Percentiles rank a stretch among this genome's conserved stretches.
Conservation (phyloP, 2,888 invertebrate species). For the Hypsopygia costalis region DNA sequence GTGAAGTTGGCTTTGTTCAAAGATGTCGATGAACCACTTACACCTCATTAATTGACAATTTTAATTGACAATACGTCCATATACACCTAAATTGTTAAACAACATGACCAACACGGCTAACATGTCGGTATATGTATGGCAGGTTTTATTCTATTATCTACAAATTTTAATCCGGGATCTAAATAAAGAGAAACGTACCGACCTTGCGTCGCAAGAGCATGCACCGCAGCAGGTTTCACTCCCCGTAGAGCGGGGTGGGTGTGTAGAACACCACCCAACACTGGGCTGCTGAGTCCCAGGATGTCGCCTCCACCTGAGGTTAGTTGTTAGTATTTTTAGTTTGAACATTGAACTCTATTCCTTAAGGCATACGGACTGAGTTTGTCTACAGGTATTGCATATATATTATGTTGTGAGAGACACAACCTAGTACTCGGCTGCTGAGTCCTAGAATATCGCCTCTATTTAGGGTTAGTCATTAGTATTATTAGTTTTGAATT, state of each 20-base stretch:
- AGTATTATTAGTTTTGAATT: conserved; percentile 17
- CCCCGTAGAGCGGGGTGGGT: conserved; percentile 85
- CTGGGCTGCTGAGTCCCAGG: conserved; percentile 67
- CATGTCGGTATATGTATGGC: too few relatives aligned
- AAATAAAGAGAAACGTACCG: conserved; percentile 70
- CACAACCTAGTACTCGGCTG: conserved; percentile 67
- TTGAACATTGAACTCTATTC: neutral
- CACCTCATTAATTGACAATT: too few relatives aligned
- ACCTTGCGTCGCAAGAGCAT: conserved; percentile 75
- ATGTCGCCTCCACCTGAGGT: conserved; percentile 70
- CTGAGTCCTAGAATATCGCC: conserved; percentile 71
- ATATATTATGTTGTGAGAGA: too few relatives aligned
- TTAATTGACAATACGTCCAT: too few relatives aligned
- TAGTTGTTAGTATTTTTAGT: conserved; percentile 23
- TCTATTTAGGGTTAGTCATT: conserved; percentile 50
- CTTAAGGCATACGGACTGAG: too few relatives aligned
- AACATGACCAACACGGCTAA: too few relatives aligned
- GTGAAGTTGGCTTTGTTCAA: too few relatives aligned
- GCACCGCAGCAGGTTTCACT: conserved; percentile 78
- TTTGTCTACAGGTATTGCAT: too few relatives aligned
- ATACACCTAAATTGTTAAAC: too few relatives aligned
- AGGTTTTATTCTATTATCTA: too few relatives aligned
- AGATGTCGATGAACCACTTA: too few relatives aligned
- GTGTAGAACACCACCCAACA: conserved; percentile 66
- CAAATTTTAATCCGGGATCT: too few relatives aligned